Conservation (phyloP, 2,113 vertebrate genomes). For the Hemiscyllium ocellatum region DNA sequence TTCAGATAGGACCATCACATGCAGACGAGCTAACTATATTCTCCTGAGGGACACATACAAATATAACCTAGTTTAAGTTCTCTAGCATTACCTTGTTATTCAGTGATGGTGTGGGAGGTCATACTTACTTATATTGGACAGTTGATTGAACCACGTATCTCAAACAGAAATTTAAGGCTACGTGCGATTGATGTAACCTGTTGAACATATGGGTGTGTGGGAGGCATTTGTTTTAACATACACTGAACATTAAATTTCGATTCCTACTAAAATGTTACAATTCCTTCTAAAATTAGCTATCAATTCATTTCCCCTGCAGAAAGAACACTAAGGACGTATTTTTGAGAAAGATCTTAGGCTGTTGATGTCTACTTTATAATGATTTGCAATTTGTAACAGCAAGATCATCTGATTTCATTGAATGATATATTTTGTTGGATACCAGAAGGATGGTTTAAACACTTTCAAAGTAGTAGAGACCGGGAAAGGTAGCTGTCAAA, state of each 20-base stretch:
- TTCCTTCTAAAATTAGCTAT: neutral
- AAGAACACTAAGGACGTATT: neutral
- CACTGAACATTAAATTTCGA: neutral
- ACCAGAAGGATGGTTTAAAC: neutral
- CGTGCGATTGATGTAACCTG: neutral
- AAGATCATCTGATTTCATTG: neutral
- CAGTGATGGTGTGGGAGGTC: neutral
- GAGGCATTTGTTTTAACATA: neutral
- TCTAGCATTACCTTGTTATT: neutral
- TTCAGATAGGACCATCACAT: neutral
- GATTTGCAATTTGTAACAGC: neutral
- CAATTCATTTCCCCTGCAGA: neutral
- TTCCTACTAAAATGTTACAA: neutral
- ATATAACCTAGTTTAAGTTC: neutral
- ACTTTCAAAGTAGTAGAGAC: neutral
- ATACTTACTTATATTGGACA: neutral
- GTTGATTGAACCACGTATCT: neutral
- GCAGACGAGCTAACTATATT: neutral
- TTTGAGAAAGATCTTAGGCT: neutral
- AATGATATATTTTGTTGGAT: neutral
- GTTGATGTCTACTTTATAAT: no score
- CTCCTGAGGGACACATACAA: neutral
- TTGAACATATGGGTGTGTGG: neutral
- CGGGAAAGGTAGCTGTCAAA: neutral
- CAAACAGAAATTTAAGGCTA: neutral